Conservation (phyloP, 2,888 invertebrate genomes). For the Mesochorus sp. region DNA sequence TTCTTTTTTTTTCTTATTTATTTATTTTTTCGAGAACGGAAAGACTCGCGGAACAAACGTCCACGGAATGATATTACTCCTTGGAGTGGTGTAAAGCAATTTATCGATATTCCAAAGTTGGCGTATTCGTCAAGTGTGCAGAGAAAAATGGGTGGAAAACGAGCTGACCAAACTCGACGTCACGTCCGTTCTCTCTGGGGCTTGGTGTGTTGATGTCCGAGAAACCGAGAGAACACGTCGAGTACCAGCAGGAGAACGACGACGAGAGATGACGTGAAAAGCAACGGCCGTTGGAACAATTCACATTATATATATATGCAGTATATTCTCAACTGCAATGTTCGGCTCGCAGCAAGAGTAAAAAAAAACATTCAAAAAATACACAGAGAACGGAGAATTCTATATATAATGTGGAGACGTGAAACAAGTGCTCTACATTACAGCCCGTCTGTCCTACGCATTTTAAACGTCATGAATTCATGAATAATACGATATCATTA, state of each 20-base stretch:
- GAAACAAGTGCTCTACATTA: background rate
- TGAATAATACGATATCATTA: background rate
- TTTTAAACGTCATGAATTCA: background rate
- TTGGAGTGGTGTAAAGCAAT: too few relatives aligned
- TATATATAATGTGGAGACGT: background rate
- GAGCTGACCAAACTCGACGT: constrained; percentile 51
- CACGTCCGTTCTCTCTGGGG: constrained; percentile 32
- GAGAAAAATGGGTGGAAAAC: constrained; percentile 35
- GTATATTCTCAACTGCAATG: constrained; percentile 25
- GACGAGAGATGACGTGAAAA: constrained; percentile 31
- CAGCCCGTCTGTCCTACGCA: background rate
- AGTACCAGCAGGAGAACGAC: constrained; percentile 1
- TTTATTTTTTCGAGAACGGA: too few relatives aligned
- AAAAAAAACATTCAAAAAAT: constrained; percentile 28
- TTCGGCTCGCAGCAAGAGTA: constrained; percentile 28
- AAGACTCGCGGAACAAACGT: background rate
- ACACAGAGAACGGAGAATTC: constrained; percentile 9
- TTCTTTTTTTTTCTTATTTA: too few relatives aligned
- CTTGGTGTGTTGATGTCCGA: constrained; percentile 8
- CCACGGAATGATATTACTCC: too few relatives aligned
- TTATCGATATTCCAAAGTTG: constrained; percentile 7
- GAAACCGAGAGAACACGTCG: constrained; percentile 51
- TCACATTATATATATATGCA: constrained; percentile 8
- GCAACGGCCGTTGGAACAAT: constrained; percentile 41
- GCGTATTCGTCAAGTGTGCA: constrained; percentile 16